Base-by-base conservation (phyloP, 2,888 invertebrate species). In the Syritta pipiens region DNA sequence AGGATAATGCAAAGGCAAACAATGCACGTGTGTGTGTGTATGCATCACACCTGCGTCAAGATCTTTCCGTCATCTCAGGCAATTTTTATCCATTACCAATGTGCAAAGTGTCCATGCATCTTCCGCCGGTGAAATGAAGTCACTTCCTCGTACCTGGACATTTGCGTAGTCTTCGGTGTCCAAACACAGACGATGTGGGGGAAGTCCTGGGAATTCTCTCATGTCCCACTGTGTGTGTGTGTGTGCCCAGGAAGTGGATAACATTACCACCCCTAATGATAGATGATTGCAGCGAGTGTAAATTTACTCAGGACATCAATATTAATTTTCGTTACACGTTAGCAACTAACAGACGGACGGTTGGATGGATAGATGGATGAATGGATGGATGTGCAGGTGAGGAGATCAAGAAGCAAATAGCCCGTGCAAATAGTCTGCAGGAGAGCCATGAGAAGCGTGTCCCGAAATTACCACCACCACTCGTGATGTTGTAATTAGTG, bases 251-350 rank as follows among this genome's bases (percentile, higher is more conserved):
- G n/a, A 46, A 26, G 46, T n/a, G 44, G 9, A 28, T 6, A 22
- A 44, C 32, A 62, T 49, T 68, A 55, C 60, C 68, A 30, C 68
- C 37, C 65, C 72, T 67, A 77, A 77, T 77, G 77, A 77, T 72
- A 77, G 77, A 77, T 77, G 77, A 77, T 72, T 72, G 72, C 65
- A 77, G 48, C 32, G 59, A 77, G 65, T 77, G 72, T 65, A 77
- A 65, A 77, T 72, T 60, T 67, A 77, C 77, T 60, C 59, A 77
- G 65, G 60, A 60, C 77, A 77, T 77, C 77, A 77, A 77, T 72
- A 72, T 77, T 72, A 72, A 77, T 77, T 77, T 77, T 67, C 59
- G 10, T 9, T 44, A 24, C 55, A 62, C 28, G 14, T 22, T 46
- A 71, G 59, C 59, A 32, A n/a, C 24, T 5, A 51, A 37, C 32